Percentiles rank a stretch among this genome's conserved stretches.
Evolutionary conservation across 2,888 invertebrate genomes (phyloP).

Genomic region (Copidosoma aretas): DNA sequence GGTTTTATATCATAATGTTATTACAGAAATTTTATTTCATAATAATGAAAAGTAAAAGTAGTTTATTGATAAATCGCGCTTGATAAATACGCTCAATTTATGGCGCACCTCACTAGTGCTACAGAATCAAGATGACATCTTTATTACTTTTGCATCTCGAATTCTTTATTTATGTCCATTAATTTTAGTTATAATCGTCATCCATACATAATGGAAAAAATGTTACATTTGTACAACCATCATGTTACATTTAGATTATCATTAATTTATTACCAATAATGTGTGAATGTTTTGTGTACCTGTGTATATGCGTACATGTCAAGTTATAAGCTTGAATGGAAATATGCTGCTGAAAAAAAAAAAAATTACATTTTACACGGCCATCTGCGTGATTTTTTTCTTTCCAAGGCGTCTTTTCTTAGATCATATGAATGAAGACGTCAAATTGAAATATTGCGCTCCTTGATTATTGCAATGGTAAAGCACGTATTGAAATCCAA

Average conservation of each 20-base stretch:
- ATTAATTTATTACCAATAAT: conserved; percentile 57
- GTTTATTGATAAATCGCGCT: conserved; percentile 66
- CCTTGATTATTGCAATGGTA: too few species aligned
- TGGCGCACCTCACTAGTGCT: conserved; percentile 21
- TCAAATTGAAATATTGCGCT: too few species aligned
- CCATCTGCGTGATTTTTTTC: conserved; percentile 45
- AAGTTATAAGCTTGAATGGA: conserved; percentile 51
- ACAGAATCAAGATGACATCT: conserved; percentile 38
- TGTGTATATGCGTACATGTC: conserved; percentile 30
- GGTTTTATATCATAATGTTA: conserved; percentile 62
- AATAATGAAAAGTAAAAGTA: conserved; percentile 70
- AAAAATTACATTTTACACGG: conserved; percentile 34
- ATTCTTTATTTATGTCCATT: conserved; percentile 43
- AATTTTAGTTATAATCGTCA: conserved; percentile 49
- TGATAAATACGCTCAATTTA: conserved; percentile 53
- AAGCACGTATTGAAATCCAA: too few species aligned
- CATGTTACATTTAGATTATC: conserved; percentile 62
- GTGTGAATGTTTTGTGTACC: conserved; percentile 40
- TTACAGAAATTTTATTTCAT: conserved; percentile 74
- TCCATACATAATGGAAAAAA: conserved; percentile 62
- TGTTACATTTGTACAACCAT: conserved; percentile 65
- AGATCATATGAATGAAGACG: neutral
- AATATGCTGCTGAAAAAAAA: conserved; percentile 49
- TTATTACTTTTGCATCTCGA: conserved; percentile 45
- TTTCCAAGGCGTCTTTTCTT: conserved; percentile 28